Evolutionary conservation across 92 coral and sea anemone species (phyloP).

Genomic region (Epizoanthus stellaris): DNA sequence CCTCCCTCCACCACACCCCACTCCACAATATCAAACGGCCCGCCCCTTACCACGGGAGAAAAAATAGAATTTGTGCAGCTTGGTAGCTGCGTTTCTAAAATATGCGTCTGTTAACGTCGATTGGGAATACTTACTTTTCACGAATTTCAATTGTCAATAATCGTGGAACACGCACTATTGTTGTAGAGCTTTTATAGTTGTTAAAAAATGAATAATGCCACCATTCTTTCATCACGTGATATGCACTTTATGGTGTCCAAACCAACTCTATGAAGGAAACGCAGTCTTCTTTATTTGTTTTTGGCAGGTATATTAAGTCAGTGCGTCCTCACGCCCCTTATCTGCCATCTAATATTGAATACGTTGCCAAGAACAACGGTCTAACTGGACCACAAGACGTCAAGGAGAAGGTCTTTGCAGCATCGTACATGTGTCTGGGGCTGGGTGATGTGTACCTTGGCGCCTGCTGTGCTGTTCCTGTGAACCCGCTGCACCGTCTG

Average conservation of each 20-base stretch:
- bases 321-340: conserved; percentile 69
- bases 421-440: conserved; percentile 76
- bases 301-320: conserved; percentile 60
- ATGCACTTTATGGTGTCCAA: no score
- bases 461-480: conserved; percentile 73
- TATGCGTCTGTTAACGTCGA: no score
- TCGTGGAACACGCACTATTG: no score
- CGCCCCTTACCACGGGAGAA: conserved; percentile 18
- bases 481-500: conserved; percentile 69
- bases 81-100: no score
- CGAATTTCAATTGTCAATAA: no score
- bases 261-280: neutral
- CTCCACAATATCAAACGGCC: no score
- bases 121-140: no score
- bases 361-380: conserved; percentile 62
- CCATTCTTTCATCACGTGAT: no score
- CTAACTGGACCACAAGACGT: conserved; percentile 51
- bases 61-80: no score
- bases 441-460: conserved; percentile 77
- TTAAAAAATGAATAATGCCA: no score
- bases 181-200: no score
- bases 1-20: no score
- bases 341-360: conserved; percentile 74
- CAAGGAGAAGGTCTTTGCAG: conserved; percentile 55
- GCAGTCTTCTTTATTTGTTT: neutral